Percentiles rank a stretch among this genome's conserved stretches.
phyloP scores from a whole-genome alignment of 92 coral and sea anemone species.

The Micromussa lordhowensis region DNA sequence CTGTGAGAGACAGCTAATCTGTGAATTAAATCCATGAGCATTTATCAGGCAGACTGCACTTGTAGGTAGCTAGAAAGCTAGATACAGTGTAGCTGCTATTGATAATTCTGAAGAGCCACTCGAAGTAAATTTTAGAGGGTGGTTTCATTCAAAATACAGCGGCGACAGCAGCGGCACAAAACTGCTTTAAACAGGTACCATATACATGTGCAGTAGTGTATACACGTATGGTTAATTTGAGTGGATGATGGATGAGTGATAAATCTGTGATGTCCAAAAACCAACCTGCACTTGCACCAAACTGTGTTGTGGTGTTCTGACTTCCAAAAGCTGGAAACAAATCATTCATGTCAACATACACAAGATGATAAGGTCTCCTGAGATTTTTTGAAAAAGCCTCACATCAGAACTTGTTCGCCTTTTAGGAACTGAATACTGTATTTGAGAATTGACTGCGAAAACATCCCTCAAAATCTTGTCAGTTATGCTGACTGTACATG shows the following conservation, averaged over 20 bases:
- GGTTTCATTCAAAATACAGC: too few relatives aligned
- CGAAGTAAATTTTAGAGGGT: too few relatives aligned
- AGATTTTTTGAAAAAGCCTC: not conserved
- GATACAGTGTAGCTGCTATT: too few relatives aligned
- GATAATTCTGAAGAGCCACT: too few relatives aligned
- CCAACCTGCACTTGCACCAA: slow-evolving; percentile 76
- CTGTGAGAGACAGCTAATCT: too few relatives aligned
- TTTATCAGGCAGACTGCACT: too few relatives aligned
- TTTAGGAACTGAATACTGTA: not conserved
- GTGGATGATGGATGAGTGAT: not conserved
- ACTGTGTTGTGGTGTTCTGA: slow-evolving; percentile 70
- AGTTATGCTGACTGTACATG: not conserved
- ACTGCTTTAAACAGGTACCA: not conserved
- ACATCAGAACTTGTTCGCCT: not conserved
- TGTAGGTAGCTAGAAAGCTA: too few relatives aligned
- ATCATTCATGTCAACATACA: slow-evolving; percentile 8
- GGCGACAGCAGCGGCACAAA: too few relatives aligned
- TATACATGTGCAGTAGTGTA: too few relatives aligned
- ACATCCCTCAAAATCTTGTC: not conserved
- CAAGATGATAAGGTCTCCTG: not conserved
- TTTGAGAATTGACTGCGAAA: not conserved
- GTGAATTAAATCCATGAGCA: too few relatives aligned
- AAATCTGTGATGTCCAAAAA: slow-evolving; percentile 36
- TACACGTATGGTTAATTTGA: not conserved
- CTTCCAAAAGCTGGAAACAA: slow-evolving; percentile 59